Conservation (phyloP, 2,888 invertebrate genomes). For the Lasioglossum morio region DNA sequence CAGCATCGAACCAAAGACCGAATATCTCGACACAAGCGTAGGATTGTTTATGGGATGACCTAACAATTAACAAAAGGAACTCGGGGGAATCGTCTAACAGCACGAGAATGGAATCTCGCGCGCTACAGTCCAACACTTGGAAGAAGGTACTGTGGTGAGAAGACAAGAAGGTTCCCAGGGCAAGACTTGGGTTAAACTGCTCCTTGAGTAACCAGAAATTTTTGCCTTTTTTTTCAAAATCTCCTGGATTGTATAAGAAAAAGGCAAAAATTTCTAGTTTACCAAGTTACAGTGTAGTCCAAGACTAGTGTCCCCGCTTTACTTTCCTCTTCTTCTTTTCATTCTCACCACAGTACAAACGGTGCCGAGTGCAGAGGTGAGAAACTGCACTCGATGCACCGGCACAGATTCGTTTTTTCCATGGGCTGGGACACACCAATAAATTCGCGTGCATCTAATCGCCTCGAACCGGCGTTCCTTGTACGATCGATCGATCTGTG, state of each 20-base stretch:
- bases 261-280: too few species aligned
- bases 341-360: neutral
- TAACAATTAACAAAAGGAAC: slow-evolving; percentile 25
- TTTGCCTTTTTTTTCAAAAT: too few species aligned
- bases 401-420: slow-evolving; percentile 39
- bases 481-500: slow-evolving; percentile 32
- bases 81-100: slow-evolving; percentile 6
- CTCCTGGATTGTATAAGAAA: too few species aligned
- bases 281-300: too few species aligned
- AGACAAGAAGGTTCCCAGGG: too few species aligned
- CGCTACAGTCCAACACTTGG: slow-evolving; percentile 21
- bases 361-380: neutral
- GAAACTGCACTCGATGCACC: slow-evolving; percentile 21
- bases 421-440: neutral
- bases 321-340: too few species aligned
- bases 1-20: neutral
- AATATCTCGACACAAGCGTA: neutral
- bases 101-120: slow-evolving; percentile 27
- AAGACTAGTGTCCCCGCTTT: too few species aligned
- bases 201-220: too few species aligned
- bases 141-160: neutral
- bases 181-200: too few species aligned
- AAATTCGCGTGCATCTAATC: slow-evolving; percentile 37
- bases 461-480: slow-evolving; percentile 13
- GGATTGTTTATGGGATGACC: slow-evolving; percentile 12